Conservation (phyloP, 1,140 invertebrate genomes). For the Meloidogyne floridensis region DNA sequence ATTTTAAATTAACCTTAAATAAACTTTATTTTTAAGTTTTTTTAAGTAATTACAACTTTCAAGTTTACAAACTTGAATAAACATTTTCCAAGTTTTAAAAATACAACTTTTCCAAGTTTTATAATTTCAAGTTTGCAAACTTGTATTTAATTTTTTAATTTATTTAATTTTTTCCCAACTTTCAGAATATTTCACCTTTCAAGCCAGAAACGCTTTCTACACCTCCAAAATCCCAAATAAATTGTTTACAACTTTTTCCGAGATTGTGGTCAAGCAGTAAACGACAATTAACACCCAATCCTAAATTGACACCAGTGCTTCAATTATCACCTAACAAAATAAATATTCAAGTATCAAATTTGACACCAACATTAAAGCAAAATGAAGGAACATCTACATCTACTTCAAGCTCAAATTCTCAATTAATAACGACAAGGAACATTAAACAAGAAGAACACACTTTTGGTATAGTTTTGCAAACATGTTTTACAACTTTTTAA, state of each 20-base stretch:
- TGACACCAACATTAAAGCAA: background rate
- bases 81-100: too few relatives aligned
- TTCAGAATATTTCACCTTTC: background rate
- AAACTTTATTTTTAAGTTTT: too few relatives aligned
- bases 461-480: background rate
- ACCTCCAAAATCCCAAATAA: background rate
- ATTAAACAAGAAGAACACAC: background rate
- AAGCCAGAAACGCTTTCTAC: background rate
- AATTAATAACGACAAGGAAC: background rate
- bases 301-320: background rate
- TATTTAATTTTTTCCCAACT: background rate
- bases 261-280: background rate
- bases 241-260: constrained; percentile 6
- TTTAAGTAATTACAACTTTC: too few relatives aligned
- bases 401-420: background rate
- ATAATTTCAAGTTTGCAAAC: background rate
- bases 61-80: too few relatives aligned
- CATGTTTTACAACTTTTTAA: too few relatives aligned
- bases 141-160: background rate
- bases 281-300: background rate
- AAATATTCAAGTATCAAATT: background rate
- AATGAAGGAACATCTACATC: background rate
- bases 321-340: too few relatives aligned
- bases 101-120: too few relatives aligned
- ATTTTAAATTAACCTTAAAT: too few relatives aligned